These are phyloP conservation scores for Mesorhabditis spiculigera DNA, from an alignment of 2,888 invertebrate genomes.

Conservation along the genomic window DNA sequence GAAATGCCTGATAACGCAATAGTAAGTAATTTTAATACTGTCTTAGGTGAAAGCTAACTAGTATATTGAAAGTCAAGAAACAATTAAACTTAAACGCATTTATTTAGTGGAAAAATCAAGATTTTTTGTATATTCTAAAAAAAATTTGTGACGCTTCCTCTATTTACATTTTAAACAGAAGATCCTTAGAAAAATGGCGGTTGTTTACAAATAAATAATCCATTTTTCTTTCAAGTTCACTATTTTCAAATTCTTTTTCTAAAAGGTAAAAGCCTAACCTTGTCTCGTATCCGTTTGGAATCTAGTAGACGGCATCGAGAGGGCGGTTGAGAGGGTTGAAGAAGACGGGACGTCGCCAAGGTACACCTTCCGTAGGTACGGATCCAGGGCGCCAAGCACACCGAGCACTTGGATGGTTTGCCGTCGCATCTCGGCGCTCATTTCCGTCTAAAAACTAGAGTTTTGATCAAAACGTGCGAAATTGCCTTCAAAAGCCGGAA, in stretches of 20 bases:
- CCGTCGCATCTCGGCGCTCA: conserved; percentile 60
- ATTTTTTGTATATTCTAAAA: not conserved
- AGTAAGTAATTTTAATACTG: not conserved
- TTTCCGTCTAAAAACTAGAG: conserved; percentile 83
- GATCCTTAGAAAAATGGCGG: no score
- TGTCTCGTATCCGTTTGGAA: conserved; percentile 39
- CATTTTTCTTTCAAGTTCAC: not conserved
- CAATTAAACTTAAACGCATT: not conserved
- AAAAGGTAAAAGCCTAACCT: conserved; percentile 14
- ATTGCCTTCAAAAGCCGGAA: conserved; percentile 62
- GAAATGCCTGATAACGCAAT: no score
- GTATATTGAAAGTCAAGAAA: no score
- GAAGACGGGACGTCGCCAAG: conserved; percentile 67
- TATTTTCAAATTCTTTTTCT: not conserved
- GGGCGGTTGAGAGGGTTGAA: conserved; percentile 44
- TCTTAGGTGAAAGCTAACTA: not conserved
- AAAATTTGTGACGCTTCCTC: no score
- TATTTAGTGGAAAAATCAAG: no score
- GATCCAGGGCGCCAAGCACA: conserved; percentile 90
- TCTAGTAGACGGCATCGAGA: conserved; percentile 43
- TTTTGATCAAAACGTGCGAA: conserved; percentile 58
- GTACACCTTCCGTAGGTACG: conserved; percentile 93
- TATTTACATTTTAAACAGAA: no score
- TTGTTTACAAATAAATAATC: not conserved
- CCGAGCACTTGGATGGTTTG: conserved; percentile 93